Conservation (phyloP, 2,888 invertebrate genomes). For the Sicus ferrugineus region DNA sequence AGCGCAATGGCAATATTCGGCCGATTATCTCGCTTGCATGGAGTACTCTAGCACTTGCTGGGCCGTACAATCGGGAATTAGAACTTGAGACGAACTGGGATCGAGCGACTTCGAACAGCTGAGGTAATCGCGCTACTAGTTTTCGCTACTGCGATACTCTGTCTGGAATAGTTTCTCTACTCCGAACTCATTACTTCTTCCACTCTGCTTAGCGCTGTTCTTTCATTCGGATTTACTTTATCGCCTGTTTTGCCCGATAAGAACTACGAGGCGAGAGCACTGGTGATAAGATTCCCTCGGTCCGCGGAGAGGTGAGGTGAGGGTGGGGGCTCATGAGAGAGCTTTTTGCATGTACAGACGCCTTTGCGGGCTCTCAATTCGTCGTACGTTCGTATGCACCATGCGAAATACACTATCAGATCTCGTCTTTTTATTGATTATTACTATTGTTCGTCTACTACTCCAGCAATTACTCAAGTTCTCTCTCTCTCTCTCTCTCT, state of each 20-base stretch:
- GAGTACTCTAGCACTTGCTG: background rate
- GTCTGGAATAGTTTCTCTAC: background rate
- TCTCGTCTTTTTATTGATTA: background rate
- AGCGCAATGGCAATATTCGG: background rate
- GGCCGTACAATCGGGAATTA: background rate
- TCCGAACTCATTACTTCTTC: background rate
- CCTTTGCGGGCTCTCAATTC: too few relatives aligned
- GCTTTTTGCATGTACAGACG: too few relatives aligned
- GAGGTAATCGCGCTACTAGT: constrained; percentile 35
- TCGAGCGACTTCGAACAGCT: constrained; percentile 34
- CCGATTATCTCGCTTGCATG: background rate
- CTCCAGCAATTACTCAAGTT: too few relatives aligned
- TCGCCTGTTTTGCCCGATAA: constrained; percentile 3
- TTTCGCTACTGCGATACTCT: background rate
- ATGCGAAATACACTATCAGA: background rate
- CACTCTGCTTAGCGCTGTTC: background rate
- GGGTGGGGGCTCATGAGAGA: too few relatives aligned
- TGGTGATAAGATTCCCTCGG: too few relatives aligned
- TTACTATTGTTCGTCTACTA: background rate
- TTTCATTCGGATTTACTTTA: background rate
- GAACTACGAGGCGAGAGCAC: constrained; percentile 9
- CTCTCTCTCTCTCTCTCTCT: too few relatives aligned
- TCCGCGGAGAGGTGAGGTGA: background rate
- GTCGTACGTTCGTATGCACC: background rate
- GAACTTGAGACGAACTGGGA: background rate